phyloP scores from a whole-genome alignment of 1,140 invertebrate genomes.

The Philopotamus ludificatus region DNA sequence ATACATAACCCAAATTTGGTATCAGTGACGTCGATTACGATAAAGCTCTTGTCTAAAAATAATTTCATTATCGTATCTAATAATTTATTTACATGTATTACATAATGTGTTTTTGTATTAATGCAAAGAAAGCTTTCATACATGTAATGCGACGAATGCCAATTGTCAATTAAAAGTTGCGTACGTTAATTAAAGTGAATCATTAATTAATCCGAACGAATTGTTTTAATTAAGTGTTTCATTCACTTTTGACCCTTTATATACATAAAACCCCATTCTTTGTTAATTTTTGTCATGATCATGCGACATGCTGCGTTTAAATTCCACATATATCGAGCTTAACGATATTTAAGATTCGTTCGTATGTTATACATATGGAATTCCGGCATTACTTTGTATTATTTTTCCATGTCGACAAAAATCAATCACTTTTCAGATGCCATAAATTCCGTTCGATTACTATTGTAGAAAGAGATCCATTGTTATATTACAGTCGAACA shows the following conservation, averaged over 20 bases:
- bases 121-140: neutral
- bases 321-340: no score
- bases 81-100: no score
- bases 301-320: no score
- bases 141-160: neutral
- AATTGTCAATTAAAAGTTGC: slow-evolving; percentile 18
- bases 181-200: slow-evolving; percentile 16
- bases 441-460: slow-evolving; percentile 13
- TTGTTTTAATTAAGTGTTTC: slow-evolving; percentile 15
- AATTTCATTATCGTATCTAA: no score
- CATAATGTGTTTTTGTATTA: no score
- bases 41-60: no score
- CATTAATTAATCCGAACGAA: slow-evolving; percentile 19
- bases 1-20: no score
- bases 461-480: slow-evolving; percentile 8
- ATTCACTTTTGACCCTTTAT: slow-evolving; percentile 9
- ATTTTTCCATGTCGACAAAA: neutral
- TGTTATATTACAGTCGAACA: neutral
- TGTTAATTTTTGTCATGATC: no score
- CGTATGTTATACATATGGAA: no score
- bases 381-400: neutral
- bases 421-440: slow-evolving; percentile 3
- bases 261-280: no score
- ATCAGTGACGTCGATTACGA: no score
- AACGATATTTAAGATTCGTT: no score